These are phyloP conservation scores for Sycophaga agraensis DNA, from an alignment of 1,140 invertebrate genomes.

Conservation along the genomic window DNA sequence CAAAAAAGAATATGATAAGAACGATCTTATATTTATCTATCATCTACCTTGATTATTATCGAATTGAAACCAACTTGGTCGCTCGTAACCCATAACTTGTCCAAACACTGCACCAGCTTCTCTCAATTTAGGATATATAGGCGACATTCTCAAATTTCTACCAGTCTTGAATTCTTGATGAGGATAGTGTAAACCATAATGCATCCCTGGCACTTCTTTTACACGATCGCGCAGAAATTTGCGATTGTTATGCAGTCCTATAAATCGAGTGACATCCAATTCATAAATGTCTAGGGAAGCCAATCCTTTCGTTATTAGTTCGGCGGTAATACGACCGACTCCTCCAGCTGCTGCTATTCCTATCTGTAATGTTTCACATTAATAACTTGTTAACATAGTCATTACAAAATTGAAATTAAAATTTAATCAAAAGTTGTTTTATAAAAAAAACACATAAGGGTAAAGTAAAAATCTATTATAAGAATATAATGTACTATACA, in stretches of 20 bases:
- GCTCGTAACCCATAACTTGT: conserved; percentile 97
- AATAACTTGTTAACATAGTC: conserved; percentile 1
- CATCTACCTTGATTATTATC: conserved; percentile 57
- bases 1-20: no score
- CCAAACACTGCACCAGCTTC: conserved; percentile 95
- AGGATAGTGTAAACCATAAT: conserved; percentile 83
- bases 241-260: conserved; percentile 93
- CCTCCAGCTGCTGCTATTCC: conserved; percentile 92
- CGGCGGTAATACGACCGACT: conserved; percentile 85
- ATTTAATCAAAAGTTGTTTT: not conserved
- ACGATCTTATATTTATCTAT: no score
- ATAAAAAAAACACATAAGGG: no score
- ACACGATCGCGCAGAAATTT: conserved; percentile 92
- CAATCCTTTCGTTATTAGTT: conserved; percentile 84
- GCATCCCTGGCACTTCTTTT: conserved; percentile 88
- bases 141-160: conserved; percentile 90
- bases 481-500: no score
- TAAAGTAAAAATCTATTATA: no score
- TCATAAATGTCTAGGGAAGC: conserved; percentile 86
- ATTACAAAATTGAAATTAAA: not conserved
- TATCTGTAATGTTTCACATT: conserved; percentile 50
- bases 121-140: conserved; percentile 89
- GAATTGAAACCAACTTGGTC: conserved; percentile 88
- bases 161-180: conserved; percentile 85
- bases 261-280: conserved; percentile 88